phyloP scores from a whole-genome alignment of 2,888 invertebrate genomes.

The Platycheirus rosarum region DNA sequence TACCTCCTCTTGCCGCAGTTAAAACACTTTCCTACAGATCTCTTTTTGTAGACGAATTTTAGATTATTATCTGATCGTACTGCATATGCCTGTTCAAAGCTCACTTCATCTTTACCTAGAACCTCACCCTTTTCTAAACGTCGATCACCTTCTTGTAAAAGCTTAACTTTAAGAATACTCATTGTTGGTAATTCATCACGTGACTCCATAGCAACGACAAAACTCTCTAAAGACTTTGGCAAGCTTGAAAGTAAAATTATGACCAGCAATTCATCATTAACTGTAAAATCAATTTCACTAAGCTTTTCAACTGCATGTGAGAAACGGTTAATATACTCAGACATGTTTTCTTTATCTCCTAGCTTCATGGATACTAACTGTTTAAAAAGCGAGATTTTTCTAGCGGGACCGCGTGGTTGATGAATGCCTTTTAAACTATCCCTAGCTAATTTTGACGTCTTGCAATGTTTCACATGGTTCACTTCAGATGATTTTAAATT shows the following conservation, averaged over 20 bases:
- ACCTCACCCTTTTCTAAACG: not conserved
- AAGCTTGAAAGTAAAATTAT: constrained; percentile 41
- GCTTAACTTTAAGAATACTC: constrained; percentile 16
- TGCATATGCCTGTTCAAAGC: constrained; percentile 2
- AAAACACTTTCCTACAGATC: constrained; percentile 35
- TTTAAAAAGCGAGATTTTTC: no score
- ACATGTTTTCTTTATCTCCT: no score
- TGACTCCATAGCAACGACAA: constrained; percentile 32
- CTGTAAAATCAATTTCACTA: constrained; percentile 28
- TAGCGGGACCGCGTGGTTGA: no score
- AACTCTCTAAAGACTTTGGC: not conserved
- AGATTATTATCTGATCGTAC: not conserved
- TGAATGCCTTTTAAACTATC: no score
- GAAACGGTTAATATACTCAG: no score
- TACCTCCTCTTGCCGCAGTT: constrained; percentile 43
- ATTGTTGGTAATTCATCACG: constrained; percentile 36
- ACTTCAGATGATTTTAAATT: no score
- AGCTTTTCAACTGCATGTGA: no score
- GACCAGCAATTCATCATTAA: constrained; percentile 35
- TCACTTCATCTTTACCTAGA: not conserved
- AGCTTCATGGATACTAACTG: no score
- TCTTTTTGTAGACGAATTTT: constrained; percentile 4
- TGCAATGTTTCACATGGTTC: no score
- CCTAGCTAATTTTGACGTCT: no score
- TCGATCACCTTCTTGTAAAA: constrained; percentile 37